Conservation (phyloP, 2,888 invertebrate species). For the Lumbricus terrestris region DNA sequence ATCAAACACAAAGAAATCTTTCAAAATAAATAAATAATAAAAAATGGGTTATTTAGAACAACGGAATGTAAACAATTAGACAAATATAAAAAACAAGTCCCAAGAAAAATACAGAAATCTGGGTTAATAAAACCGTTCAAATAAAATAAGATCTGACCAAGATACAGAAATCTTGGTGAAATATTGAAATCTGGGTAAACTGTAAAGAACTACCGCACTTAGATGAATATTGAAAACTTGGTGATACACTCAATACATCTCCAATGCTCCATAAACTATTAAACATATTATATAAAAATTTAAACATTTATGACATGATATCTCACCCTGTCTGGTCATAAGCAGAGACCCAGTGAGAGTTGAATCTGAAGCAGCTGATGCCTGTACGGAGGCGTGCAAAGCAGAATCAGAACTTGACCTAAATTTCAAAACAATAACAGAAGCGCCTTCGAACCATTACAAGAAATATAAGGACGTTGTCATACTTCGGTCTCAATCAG, state of each 20-base stretch:
- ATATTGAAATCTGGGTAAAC: not conserved
- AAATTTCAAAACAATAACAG: not conserved
- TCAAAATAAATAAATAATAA: not conserved
- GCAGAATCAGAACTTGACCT: slow-evolving; percentile 82
- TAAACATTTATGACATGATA: not conserved
- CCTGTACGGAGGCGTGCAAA: slow-evolving; percentile 64
- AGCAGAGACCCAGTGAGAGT: not conserved
- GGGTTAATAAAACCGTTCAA: too few species aligned
- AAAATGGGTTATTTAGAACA: too few species aligned
- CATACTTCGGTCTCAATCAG: too few species aligned
- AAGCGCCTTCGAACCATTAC: not conserved
- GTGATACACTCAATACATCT: not conserved
- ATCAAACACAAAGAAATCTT: not conserved
- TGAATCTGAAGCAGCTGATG: not conserved
- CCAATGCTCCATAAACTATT: too few species aligned
- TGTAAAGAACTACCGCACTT: not conserved
- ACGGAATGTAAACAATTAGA: too few species aligned
- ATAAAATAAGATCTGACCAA: too few species aligned
- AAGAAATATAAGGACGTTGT: not conserved
- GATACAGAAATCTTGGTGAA: not conserved
- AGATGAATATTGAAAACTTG: too few species aligned
- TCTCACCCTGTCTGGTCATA: not conserved
- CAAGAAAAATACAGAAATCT: not conserved
- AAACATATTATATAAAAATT: too few species aligned
- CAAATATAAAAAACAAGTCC: not conserved